Evolutionary conservation across 2,888 invertebrate species (phyloP).

Genomic region (Gastracanthus pulcherrimus): DNA sequence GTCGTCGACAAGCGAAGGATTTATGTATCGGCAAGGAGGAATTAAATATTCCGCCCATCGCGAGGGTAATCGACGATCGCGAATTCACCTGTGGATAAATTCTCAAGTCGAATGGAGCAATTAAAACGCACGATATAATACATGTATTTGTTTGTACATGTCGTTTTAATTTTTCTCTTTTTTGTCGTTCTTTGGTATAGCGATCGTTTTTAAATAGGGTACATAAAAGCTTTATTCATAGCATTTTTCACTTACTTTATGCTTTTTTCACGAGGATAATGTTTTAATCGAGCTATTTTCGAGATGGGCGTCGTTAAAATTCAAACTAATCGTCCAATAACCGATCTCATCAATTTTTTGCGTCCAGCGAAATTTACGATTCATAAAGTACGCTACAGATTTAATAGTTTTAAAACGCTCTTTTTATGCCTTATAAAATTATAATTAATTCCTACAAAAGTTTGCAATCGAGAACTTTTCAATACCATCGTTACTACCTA

Average conservation of each 20-base stretch:
- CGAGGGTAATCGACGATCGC: no score
- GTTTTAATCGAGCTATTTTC: neutral
- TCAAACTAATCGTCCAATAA: constrained; percentile 27
- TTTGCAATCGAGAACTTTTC: neutral
- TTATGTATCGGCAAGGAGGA: neutral
- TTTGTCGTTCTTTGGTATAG: no score
- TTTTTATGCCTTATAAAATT: constrained; percentile 30
- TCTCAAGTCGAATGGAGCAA: no score
- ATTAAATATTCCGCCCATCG: constrained; percentile 31
- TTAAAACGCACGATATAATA: neutral
- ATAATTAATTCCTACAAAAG: constrained; percentile 16
- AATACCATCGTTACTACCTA: neutral
- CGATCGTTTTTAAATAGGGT: no score
- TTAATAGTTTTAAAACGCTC: neutral
- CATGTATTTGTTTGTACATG: neutral
- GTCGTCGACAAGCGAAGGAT: constrained; percentile 12
- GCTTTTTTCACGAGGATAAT: constrained; percentile 11
- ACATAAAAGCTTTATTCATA: no score
- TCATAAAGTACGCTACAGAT: neutral
- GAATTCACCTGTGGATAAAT: no score
- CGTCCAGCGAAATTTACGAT: neutral
- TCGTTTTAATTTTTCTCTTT: no score
- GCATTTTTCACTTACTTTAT: constrained; percentile 9
- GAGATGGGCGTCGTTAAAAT: constrained; percentile 33
- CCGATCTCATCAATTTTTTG: constrained; percentile 36